A percentile compares a stretch with the other conserved stretches of the same genome.
phyloP scores from a whole-genome alignment of 2,113 vertebrate species.

The Trematocara stigmaticum region DNA sequence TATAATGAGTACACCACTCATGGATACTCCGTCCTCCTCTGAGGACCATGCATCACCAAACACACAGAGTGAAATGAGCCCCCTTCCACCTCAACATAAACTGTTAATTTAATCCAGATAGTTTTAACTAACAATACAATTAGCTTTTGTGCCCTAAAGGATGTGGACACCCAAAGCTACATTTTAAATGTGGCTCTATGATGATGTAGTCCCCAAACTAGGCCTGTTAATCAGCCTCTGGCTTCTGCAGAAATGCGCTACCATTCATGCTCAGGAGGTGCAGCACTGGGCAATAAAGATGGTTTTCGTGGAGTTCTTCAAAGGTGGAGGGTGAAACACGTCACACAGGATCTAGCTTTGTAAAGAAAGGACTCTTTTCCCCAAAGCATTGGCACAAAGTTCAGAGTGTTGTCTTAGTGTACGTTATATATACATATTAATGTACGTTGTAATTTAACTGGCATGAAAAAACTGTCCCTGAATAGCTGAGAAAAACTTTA shows the following conservation, averaged over 20 bases:
- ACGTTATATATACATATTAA: background rate
- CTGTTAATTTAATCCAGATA: background rate
- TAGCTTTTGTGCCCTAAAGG: background rate
- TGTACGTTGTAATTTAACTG: background rate
- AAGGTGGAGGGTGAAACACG: background rate
- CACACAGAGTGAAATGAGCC: background rate
- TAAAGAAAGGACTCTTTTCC: background rate
- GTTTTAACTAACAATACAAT: background rate
- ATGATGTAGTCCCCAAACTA: background rate
- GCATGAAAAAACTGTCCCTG: background rate
- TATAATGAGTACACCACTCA: background rate
- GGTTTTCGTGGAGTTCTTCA: background rate
- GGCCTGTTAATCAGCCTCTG: background rate
- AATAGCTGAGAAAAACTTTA: background rate
- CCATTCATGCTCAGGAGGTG: background rate
- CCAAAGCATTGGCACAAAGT: background rate
- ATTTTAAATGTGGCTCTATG: background rate
- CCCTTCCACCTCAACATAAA: background rate
- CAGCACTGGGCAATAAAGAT: background rate
- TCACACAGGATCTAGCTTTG: background rate
- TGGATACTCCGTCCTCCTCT: constrained; percentile 36
- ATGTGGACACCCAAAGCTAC: background rate
- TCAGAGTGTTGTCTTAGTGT: background rate
- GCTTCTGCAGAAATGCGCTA: background rate
- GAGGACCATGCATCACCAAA: constrained; percentile 38